A percentile compares a stretch with the other conserved stretches of the same genome.
These are phyloP conservation scores for Lobophora halterata DNA, from an alignment of 2,888 invertebrate species.

Conservation along the genomic window DNA sequence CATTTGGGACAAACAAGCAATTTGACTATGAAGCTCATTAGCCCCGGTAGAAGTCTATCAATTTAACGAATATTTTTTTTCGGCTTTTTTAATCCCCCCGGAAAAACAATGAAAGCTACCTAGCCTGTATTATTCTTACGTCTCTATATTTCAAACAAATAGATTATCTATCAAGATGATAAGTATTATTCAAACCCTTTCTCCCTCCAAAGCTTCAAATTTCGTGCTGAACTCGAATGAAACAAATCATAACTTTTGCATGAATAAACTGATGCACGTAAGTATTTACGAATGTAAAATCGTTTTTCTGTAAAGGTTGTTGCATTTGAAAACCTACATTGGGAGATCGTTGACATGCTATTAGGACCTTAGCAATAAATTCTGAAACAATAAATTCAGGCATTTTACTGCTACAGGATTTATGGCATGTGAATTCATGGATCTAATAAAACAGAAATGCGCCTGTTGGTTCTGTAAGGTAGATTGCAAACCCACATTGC, in stretches of 20 bases:
- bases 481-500: no score
- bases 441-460: constrained; percentile 1
- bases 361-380: constrained; percentile 19
- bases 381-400: constrained; percentile 22
- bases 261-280: constrained; percentile 11
- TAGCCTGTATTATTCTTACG: no score
- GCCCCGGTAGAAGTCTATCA: no score
- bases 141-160: constrained; percentile 1
- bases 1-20: no score
- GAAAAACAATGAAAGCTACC: no score
- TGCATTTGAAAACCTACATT: constrained; percentile 15
- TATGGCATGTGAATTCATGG: constrained; percentile 13
- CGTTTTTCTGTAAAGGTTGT: constrained; percentile 12
- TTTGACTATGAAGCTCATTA: no score
- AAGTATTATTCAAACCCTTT: no score
- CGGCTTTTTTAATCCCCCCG: no score
- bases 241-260: constrained; percentile 3
- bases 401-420: constrained; percentile 15
- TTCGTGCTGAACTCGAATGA: constrained; percentile 5
- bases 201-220: background rate
- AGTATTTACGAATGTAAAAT: constrained; percentile 10
- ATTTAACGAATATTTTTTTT: no score
- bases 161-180: background rate
- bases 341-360: constrained; percentile 28
- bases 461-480: no score